Percentiles rank a stretch among this genome's conserved stretches.
Evolutionary conservation across 1,140 invertebrate species (phyloP).

Genomic region (Cydia strobilella): DNA sequence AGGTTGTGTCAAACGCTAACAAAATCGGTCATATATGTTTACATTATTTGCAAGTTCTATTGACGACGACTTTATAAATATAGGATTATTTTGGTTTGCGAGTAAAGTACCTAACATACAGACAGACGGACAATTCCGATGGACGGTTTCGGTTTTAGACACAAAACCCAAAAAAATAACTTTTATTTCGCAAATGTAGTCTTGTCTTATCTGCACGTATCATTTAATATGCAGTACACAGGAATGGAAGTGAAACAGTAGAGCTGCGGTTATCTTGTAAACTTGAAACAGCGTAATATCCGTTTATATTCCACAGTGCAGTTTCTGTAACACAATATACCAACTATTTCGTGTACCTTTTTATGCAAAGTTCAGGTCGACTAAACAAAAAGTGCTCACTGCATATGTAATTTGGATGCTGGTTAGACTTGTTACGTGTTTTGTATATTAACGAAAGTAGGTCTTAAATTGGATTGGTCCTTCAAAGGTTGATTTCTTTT

Average conservation of each 20-base stretch:
- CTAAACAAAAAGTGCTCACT: slow-evolving; percentile 11
- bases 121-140: no score
- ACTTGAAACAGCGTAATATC: slow-evolving; percentile 2
- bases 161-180: not conserved
- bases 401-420: slow-evolving; percentile 22
- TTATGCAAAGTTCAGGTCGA: slow-evolving; percentile 16
- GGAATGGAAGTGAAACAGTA: not conserved
- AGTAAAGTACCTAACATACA: no score
- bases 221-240: slow-evolving; percentile 7
- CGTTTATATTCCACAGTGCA: slow-evolving; percentile 1
- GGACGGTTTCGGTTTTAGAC: not conserved
- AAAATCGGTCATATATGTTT: no score
- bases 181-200: not conserved
- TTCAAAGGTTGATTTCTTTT: not conserved
- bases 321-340: not conserved
- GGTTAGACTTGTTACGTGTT: slow-evolving; percentile 17
- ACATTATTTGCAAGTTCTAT: no score
- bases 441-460: not conserved
- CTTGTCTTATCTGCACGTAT: not conserved
- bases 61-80: no score
- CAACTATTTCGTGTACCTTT: slow-evolving; percentile 3
- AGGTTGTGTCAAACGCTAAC: no score
- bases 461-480: not conserved
- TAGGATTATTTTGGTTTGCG: no score
- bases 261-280: not conserved